Evolutionary conservation across 2,797 vertebrate genomes (phyloP).

Genomic region (Chaetodon trifasciatus): DNA sequence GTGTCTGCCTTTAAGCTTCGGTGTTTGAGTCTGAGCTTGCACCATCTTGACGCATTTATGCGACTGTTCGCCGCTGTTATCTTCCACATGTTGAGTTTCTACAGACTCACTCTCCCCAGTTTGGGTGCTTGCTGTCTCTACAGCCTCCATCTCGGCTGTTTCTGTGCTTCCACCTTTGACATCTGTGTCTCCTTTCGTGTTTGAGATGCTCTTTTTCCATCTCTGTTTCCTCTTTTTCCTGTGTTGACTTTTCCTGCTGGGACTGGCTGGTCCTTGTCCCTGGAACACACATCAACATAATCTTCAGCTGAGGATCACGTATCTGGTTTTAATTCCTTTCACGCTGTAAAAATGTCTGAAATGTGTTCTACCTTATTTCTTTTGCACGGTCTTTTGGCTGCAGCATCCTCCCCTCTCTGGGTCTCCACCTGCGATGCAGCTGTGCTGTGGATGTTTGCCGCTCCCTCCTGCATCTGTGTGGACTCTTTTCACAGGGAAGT

Average conservation of each 20-base stretch:
- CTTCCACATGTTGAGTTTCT: conserved; percentile 20
- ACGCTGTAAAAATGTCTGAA: background rate
- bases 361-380: conserved; percentile 33
- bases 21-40: conserved; percentile 67
- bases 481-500: conserved; percentile 7
- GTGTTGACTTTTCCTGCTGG: conserved; percentile 12
- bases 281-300: conserved; percentile 11
- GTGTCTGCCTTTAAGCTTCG: fast-evolving
- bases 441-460: background rate
- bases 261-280: conserved; percentile 10
- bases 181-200: conserved; percentile 19
- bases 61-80: background rate
- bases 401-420: conserved; percentile 3
- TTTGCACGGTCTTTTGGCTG: conserved; percentile 25
- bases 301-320: background rate
- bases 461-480: conserved; percentile 52
- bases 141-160: conserved; percentile 1
- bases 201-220: conserved; percentile 14
- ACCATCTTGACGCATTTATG: conserved; percentile 7
- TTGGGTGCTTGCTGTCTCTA: conserved; percentile 24
- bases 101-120: background rate
- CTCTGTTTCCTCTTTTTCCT: conserved; percentile 35
- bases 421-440: background rate
- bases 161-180: conserved; percentile 13
- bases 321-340: background rate